Evolutionary conservation across 2,888 invertebrate species (phyloP), one percentile per base, ranked within the genome.

Genomic region (Agrotis segetum): DNA sequence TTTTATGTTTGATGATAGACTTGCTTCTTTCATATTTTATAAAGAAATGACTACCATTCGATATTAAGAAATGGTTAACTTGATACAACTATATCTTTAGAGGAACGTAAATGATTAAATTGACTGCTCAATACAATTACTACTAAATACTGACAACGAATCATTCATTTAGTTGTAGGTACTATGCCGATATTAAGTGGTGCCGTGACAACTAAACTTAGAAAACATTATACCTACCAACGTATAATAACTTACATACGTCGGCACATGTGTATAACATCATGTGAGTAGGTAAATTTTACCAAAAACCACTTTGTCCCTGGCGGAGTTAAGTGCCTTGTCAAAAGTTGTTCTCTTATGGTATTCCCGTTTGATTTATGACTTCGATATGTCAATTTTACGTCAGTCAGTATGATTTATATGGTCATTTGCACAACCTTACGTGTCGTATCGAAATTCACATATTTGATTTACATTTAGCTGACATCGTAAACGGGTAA

Each of bases 361-460:
- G 89, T 89, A 92, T 91, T 91, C 92, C 90, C 89, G 87, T 93
- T 92, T 95, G 95, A 95, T 95, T 94, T 95, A 95, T 94, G 95
- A 91, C 93, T 90, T 93, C 91, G 92, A 95, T 94, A 92, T 94
- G 94, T 94, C 95, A 94, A 94, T 94, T 94, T 93, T 89, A 91
- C 91, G 95, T 95, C 94, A 95, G 89, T 92, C 93, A 87, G 84
- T 88, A 92, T 95, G 95, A 95, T 95, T 95, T 94, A 95, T 95
- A 92, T 90, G 93, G 91, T 91, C 92, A 93, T 93, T 90, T 90
- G 87, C 90, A 88, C 89, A 88, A 90, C 88, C 88, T 88, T 89
- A 88, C 85, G 80, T 83, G 67, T 74, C 81, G 65, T 85, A 71
- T 67, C 71, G 61, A 84, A 71, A 71, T 77, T 74, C 70, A 74